Percentiles rank a stretch among this genome's conserved stretches.
These are phyloP conservation scores for Ciconia nigra DNA, from an alignment of 2,797 vertebrate species.

Conservation along the genomic window DNA sequence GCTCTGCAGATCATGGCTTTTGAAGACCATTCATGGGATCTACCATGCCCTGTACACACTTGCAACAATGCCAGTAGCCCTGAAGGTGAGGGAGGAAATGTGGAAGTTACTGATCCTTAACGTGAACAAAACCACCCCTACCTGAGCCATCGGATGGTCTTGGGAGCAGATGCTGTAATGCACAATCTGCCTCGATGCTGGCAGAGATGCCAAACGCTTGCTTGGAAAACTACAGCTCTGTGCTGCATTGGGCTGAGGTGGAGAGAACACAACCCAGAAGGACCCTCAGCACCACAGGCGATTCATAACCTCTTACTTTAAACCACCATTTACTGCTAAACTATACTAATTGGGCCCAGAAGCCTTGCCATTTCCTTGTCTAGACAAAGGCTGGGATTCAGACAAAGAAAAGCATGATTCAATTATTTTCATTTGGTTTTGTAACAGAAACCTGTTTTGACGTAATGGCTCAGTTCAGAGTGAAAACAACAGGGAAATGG, in stretches of 20 bases:
- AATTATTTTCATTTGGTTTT: neutral
- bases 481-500: neutral
- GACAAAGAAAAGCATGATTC: neutral
- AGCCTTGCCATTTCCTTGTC: neutral
- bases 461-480: neutral
- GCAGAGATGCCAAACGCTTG: neutral
- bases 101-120: neutral
- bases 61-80: neutral
- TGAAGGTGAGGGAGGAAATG: neutral
- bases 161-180: neutral
- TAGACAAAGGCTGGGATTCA: neutral
- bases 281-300: neutral
- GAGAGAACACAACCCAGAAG: accelerated
- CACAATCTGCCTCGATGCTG: neutral
- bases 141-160: neutral
- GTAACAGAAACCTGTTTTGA: neutral
- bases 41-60: neutral
- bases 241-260: neutral
- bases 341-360: neutral
- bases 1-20: neutral
- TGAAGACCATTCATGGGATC: neutral
- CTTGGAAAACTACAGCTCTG: neutral
- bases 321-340: neutral
- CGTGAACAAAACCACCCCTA: accelerated
- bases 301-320: neutral